phyloP scores from a whole-genome alignment of 2,797 vertebrate species.

The Micrastur ruficollis region DNA sequence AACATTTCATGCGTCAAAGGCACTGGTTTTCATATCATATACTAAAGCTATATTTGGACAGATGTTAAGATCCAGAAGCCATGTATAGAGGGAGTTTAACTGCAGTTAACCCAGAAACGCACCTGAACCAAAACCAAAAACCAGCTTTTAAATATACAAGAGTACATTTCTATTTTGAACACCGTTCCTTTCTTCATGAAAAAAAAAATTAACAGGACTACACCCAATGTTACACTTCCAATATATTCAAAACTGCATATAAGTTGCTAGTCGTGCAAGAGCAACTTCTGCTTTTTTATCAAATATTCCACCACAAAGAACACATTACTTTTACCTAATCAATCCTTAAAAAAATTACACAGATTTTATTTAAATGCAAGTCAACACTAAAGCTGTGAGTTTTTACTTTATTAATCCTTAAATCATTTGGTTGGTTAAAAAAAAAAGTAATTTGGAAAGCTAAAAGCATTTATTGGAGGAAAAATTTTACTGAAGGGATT shows the following conservation, averaged over 20 bases:
- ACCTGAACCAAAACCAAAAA: background rate
- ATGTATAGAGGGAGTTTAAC: background rate
- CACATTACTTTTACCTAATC: background rate
- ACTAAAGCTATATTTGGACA: background rate
- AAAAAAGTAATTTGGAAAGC: background rate
- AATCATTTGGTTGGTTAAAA: background rate
- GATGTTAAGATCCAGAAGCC: background rate
- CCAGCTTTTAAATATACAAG: background rate
- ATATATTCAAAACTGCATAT: background rate
- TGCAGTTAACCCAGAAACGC: background rate
- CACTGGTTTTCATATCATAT: background rate
- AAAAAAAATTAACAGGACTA: background rate
- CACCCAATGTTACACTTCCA: background rate
- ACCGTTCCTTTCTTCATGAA: background rate
- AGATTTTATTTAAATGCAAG: background rate
- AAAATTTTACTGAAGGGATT: background rate
- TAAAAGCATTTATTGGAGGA: background rate
- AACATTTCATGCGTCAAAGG: background rate
- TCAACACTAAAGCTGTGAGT: background rate
- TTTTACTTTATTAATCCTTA: background rate
- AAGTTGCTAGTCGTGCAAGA: background rate
- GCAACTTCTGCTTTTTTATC: background rate
- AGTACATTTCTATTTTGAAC: background rate
- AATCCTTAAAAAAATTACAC: background rate
- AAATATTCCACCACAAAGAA: background rate